Percentiles rank a stretch among this genome's conserved stretches.
Evolutionary conservation across 2,797 vertebrate species (phyloP).

Genomic region (Bovichtus variegatus): DNA sequence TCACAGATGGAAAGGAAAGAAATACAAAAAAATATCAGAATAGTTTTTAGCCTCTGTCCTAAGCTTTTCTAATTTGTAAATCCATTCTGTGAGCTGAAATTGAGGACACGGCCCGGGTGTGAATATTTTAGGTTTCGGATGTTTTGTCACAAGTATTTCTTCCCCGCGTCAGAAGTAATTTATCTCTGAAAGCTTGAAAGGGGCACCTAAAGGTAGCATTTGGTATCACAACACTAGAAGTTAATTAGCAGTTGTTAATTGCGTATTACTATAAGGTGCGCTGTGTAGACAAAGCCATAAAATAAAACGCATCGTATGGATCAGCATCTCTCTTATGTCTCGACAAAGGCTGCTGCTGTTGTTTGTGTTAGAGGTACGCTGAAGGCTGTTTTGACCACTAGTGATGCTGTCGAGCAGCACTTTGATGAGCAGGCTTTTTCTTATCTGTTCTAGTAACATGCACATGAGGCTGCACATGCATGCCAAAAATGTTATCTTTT

Average conservation of each 20-base stretch:
- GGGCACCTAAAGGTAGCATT: not conserved
- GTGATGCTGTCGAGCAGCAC: not conserved
- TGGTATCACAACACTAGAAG: not conserved
- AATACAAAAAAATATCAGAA: not conserved
- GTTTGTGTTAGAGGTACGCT: not conserved
- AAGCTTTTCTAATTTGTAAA: not conserved
- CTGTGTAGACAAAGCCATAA: not conserved
- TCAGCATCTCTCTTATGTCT: not conserved
- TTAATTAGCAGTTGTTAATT: not conserved
- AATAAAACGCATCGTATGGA: not conserved
- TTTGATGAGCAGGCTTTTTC: not conserved
- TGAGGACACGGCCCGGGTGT: not conserved
- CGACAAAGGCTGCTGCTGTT: not conserved
- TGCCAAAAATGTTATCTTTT: not conserved
- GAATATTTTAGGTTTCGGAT: not conserved
- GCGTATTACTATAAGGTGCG: not conserved
- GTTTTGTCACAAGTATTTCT: not conserved
- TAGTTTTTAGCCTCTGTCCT: not conserved
- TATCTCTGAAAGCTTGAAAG: not conserved
- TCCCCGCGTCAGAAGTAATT: not conserved
- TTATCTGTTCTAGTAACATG: not conserved
- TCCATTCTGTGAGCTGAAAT: not conserved
- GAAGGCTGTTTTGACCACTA: not conserved
- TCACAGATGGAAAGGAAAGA: not conserved
- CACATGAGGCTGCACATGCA: not conserved